Evolutionary conservation across 2,888 invertebrate genomes (phyloP), one percentile per base, ranked within the genome.

Genomic region (Silvanus unidentatus): DNA sequence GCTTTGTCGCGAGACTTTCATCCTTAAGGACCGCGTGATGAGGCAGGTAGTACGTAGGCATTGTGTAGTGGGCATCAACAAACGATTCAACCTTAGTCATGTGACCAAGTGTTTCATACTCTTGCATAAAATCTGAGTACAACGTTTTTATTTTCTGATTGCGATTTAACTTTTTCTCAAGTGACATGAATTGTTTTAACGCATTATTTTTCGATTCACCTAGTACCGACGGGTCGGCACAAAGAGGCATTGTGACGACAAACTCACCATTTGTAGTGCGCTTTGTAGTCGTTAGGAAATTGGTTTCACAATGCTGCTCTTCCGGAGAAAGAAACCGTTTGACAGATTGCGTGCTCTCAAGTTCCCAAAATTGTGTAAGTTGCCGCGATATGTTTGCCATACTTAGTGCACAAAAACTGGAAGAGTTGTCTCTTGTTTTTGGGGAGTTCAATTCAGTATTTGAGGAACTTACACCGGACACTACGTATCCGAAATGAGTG

Each of bases 251-350:
- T 6, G 16, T 15, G n/a, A 44, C 44, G 11, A 39, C 9, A 44
- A 44, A 44, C 27, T 27, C 1, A 9, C 40, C 44, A 13, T 44
- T 16, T 8, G 2, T 8, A 11, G 12, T 10, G 22, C 44, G 10
- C n/a, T 13, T 34, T 11, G 13, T 11, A 16, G 14, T 44, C 6
- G 29, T 22, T 22, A 16, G 4, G 34, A 34, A 44, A 39, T 52
- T 49, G 6, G 45, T 37, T 42, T 54, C 54, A 41, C 50, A 55
- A 3, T 4, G 14, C 16, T 34, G 22, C 40, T 55, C 54, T 11
- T 50, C 47, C 2, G 5, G 1, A 8, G 40, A 40, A 3, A 22
- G 11, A 14, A 9, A 14, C 5, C 3, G 4, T n/a, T 12, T 11
- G 11, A 27, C 8, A 5, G 10, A 9, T 12, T 28, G 9, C 13